Evolutionary conservation across 2,113 vertebrate genomes (phyloP).

Genomic region (Notechis scutatus): DNA sequence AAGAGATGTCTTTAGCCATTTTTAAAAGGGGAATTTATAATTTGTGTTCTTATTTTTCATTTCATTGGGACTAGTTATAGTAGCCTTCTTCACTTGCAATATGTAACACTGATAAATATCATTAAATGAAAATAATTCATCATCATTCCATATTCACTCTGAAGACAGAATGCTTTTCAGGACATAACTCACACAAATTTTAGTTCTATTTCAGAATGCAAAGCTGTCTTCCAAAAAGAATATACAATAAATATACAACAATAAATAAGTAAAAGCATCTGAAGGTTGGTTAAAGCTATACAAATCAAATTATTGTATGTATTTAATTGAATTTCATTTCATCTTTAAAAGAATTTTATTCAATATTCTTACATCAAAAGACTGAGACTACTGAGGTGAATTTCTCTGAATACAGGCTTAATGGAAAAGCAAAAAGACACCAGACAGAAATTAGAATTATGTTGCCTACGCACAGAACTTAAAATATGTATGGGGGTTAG

Average conservation of each 20-base stretch:
- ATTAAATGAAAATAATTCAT: not conserved
- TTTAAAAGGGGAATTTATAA: not conserved
- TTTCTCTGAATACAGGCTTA: not conserved
- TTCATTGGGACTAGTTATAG: not conserved
- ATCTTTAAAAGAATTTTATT: not conserved
- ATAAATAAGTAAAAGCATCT: slow-evolving; percentile 17
- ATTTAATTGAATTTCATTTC: not conserved
- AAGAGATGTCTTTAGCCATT: not conserved
- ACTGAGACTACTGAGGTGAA: slow-evolving; percentile 14
- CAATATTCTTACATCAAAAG: slow-evolving; percentile 9
- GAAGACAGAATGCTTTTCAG: not conserved
- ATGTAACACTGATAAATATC: not conserved
- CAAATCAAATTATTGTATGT: not conserved
- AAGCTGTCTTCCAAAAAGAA: not conserved
- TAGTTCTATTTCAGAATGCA: not conserved
- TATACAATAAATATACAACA: slow-evolving; percentile 8
- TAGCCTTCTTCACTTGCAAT: slow-evolving; percentile 12
- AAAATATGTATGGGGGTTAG: not conserved
- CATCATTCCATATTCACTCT: not conserved
- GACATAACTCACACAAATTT: not conserved
- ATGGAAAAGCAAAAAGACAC: not conserved
- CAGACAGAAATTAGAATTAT: not conserved
- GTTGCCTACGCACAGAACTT: not conserved
- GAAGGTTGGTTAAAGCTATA: not conserved
- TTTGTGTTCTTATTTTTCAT: not conserved